These are phyloP conservation scores for Corythaeola cristata DNA, from an alignment of 2,113 vertebrate species.

Conservation along the genomic window DNA sequence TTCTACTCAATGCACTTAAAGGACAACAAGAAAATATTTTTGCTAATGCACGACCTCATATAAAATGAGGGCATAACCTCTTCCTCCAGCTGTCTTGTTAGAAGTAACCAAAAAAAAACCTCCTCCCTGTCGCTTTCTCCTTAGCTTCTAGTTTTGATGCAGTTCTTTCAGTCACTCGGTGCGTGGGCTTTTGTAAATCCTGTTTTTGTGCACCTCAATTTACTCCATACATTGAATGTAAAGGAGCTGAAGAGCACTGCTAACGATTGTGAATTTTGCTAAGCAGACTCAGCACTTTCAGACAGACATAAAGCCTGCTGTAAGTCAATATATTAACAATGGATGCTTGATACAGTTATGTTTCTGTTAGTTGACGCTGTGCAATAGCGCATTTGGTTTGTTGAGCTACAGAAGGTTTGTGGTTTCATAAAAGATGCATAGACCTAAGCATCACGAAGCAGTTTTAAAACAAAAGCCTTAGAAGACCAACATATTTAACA, in stretches of 20 bases:
- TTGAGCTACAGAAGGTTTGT: not conserved
- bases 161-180: not conserved
- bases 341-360: not conserved
- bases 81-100: not conserved
- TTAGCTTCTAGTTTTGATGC: not conserved
- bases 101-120: slow-evolving; percentile 14
- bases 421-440: not conserved
- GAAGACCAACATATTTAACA: not conserved
- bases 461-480: not conserved
- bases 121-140: not conserved
- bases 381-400: not conserved
- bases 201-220: not conserved
- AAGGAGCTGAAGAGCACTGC: not conserved
- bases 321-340: not conserved
- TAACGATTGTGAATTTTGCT: not conserved
- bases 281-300: not conserved
- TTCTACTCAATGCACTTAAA: not conserved
- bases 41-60: not conserved
- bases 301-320: not conserved
- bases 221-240: not conserved
- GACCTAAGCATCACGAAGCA: not conserved
- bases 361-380: not conserved
- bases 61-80: not conserved
- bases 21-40: not conserved
- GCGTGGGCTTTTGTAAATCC: slow-evolving; percentile 12